Evolutionary conservation across 2,113 vertebrate species (phyloP).

Genomic region (Pedionomus torquatus): DNA sequence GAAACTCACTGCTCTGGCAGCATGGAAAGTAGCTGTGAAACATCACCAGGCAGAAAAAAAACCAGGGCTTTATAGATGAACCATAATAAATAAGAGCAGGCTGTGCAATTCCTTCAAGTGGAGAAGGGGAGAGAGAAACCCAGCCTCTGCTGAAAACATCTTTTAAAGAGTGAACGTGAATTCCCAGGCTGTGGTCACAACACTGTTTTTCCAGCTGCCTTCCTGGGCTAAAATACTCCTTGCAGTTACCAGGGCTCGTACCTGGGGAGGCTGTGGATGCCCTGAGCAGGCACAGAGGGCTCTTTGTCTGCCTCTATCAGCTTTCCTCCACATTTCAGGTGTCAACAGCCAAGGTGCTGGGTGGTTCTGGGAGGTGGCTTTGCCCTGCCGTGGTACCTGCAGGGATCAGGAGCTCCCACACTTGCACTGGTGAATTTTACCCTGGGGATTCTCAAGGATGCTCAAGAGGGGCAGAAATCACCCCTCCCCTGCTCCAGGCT

Average conservation of each 20-base stretch:
- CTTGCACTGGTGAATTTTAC: rapidly evolving
- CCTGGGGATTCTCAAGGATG: not conserved
- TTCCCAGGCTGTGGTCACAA: not conserved
- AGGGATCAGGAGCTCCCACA: not conserved
- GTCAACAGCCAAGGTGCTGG: not conserved
- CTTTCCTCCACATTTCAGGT: rapidly evolving
- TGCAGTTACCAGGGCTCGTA: not conserved
- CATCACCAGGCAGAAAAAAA: not conserved
- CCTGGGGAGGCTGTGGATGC: not conserved
- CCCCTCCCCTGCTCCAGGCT: not conserved
- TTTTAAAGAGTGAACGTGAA: rapidly evolving
- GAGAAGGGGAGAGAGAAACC: not conserved
- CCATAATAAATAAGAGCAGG: not conserved
- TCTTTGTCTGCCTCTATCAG: not conserved
- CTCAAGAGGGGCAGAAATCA: not conserved
- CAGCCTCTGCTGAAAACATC: not conserved
- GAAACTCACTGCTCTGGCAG: not conserved
- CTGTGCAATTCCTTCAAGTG: not conserved
- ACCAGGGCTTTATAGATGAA: not conserved
- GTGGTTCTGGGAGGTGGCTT: not conserved
- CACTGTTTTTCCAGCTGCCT: slow-evolving; percentile 30
- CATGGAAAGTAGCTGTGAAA: rapidly evolving
- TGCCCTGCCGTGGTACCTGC: not conserved
- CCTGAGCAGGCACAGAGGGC: not conserved
- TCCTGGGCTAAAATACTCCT: not conserved